Base-by-base conservation (phyloP, 2,113 vertebrate species). In the Chunga burmeisteri region DNA sequence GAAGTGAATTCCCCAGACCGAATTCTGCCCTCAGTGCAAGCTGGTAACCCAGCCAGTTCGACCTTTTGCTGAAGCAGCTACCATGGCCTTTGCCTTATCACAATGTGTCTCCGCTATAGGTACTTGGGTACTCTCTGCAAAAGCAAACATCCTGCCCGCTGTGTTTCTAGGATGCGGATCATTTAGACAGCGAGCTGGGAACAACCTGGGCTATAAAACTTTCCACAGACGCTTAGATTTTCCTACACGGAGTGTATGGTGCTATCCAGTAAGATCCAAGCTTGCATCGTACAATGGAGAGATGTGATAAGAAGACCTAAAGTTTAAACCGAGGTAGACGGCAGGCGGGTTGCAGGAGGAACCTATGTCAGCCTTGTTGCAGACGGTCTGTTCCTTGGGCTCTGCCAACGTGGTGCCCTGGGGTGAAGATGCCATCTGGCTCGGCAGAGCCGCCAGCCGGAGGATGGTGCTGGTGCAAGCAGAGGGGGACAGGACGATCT, bases 21-120 rank as follows among this genome's bases (percentile, higher is more conserved):
- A 17, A 18, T 78, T 79, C 56, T 50, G 21, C 46, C 56, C 56
- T 25, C 9, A 6, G 68, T 7, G 67, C 3, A 27, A 34, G 10
- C 46, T 9, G 6, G 42, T 27, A 34, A 55, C 27, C 20, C 58
- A 79, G 15, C 34, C 61, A 16, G 36, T 29, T 58, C 1, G 2
- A 6, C 17, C 22, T 73, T 38, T 8, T 27, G 49, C 90, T 49
- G 58, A 29, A 87, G 68, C 63, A 72, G n/a, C 23, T 30, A 4
- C 27, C 2, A 0, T 25, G 53, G n/a, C 32, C 16, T 82, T 88
- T 47, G 8, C 52, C 52, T 73, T 59, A 12, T 27, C 36, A 5
- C 21, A 1, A 2, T 5, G 21, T 49, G 47, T 6, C 29, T 42
- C 47, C 38, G 38, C 26, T 16, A 0, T 0, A 21, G 47, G 62